These are phyloP conservation scores for Plestiodon gilberti DNA, from an alignment of 2,113 vertebrate genomes.

Conservation along the genomic window DNA sequence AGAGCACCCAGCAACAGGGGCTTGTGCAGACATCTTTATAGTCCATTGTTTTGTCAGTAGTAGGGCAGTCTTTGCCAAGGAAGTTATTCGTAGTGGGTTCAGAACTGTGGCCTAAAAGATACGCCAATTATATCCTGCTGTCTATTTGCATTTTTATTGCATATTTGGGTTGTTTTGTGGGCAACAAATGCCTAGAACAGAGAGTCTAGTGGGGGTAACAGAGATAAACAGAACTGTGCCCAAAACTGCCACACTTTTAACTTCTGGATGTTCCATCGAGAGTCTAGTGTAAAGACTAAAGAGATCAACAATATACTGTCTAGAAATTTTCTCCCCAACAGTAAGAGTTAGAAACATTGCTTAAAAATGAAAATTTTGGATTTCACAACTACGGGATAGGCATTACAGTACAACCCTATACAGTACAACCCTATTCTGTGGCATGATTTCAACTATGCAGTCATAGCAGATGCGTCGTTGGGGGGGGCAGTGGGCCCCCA, in stretches of 20 bases:
- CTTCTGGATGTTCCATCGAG: not conserved
- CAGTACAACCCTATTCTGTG: not conserved
- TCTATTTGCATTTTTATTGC: not conserved
- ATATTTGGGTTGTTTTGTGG: not conserved
- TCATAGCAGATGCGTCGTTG: too few species aligned
- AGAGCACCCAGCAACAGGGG: not conserved
- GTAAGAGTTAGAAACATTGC: not conserved
- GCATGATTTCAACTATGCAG: not conserved
- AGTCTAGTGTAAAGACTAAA: not conserved
- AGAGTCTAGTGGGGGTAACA: not conserved
- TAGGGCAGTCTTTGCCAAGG: not conserved
- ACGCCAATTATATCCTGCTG: not conserved
- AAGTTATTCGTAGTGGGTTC: not conserved
- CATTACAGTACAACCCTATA: too few species aligned
- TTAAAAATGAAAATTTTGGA: not conserved
- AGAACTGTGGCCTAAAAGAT: not conserved
- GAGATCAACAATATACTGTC: not conserved
- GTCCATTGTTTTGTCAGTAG: not conserved
- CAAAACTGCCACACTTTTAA: not conserved
- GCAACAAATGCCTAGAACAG: not conserved
- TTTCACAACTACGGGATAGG: not conserved
- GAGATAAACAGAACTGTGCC: not conserved
- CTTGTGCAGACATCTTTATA: not conserved
- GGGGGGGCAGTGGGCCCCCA: too few species aligned
- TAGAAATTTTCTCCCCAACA: not conserved